Conservation (phyloP, 2,888 invertebrate species). For the Heteromyza rotundicornis region DNA sequence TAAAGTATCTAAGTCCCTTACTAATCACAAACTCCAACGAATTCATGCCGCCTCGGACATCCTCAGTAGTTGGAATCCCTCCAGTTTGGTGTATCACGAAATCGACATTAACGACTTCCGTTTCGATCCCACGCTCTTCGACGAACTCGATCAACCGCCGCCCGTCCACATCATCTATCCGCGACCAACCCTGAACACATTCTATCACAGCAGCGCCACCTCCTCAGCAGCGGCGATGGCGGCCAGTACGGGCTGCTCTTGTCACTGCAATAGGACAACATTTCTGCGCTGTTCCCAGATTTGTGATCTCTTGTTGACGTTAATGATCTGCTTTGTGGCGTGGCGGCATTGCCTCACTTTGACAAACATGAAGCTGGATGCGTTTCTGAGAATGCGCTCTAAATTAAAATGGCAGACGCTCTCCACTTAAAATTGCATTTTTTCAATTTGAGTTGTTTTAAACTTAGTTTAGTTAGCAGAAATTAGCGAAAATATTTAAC, state of each 20-base stretch:
- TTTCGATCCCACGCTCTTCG: constrained; percentile 66
- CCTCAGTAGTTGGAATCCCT: constrained; percentile 68
- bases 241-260: constrained; percentile 8
- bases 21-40: background rate
- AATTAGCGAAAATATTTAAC: constrained; percentile 36
- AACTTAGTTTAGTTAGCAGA: constrained; percentile 21
- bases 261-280: constrained; percentile 5
- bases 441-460: constrained; percentile 6
- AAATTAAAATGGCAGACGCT: constrained; percentile 14
- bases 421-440: background rate
- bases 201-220: constrained; percentile 31
- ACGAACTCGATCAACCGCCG: constrained; percentile 72
- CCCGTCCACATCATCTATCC: constrained; percentile 75
- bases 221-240: constrained; percentile 8
- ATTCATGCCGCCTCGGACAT: background rate
- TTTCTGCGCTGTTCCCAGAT: too few relatives aligned
- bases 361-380: constrained; percentile 17
- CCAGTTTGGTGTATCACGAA: constrained; percentile 70
- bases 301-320: constrained; percentile 6
- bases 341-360: constrained; percentile 12
- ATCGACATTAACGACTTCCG: constrained; percentile 58
- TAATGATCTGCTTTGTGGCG: background rate
- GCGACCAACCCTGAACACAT: constrained; percentile 63
- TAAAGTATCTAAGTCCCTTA: too few relatives aligned
- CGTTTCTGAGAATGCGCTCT: constrained; percentile 18